These are phyloP conservation scores for Smutsia gigantea DNA, from an alignment of 2,797 vertebrate species.

Conservation along the genomic window DNA sequence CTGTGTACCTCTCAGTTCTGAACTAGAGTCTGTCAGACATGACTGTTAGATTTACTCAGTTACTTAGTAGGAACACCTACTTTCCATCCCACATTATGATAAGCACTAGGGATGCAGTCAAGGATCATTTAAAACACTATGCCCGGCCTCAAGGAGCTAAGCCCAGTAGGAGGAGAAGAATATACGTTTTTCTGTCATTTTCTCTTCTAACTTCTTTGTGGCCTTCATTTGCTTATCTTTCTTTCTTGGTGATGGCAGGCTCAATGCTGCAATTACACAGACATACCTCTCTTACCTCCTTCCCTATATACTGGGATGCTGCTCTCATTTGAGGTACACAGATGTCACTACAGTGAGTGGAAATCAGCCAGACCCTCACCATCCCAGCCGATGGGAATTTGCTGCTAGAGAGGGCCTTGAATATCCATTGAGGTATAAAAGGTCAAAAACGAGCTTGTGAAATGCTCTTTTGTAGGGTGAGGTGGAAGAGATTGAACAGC, in stretches of 20 bases:
- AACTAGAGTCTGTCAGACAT: not conserved
- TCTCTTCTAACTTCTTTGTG: not conserved
- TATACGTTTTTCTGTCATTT: not conserved
- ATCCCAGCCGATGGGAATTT: not conserved
- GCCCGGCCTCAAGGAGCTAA: not conserved
- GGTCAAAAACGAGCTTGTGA: not conserved
- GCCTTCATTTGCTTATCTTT: not conserved
- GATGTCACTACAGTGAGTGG: not conserved
- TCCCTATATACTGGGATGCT: not conserved
- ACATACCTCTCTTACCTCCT: not conserved
- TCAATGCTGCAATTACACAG: not conserved
- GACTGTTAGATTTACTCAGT: not conserved
- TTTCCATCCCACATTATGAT: not conserved
- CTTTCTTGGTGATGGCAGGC: not conserved
- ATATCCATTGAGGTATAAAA: not conserved
- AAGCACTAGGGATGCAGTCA: not conserved
- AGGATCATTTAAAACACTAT: not conserved
- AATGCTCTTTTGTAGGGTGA: slow-evolving; percentile 86
- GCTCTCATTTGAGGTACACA: not conserved
- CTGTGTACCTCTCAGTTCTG: not conserved
- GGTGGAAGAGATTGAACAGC: slow-evolving; percentile 87
- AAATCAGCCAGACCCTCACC: not conserved
- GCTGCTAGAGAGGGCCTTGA: not conserved
- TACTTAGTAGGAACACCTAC: not conserved
- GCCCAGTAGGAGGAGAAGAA: not conserved